Evolutionary conservation across 2,797 vertebrate genomes (phyloP).

Genomic region (Danio tinwini): DNA sequence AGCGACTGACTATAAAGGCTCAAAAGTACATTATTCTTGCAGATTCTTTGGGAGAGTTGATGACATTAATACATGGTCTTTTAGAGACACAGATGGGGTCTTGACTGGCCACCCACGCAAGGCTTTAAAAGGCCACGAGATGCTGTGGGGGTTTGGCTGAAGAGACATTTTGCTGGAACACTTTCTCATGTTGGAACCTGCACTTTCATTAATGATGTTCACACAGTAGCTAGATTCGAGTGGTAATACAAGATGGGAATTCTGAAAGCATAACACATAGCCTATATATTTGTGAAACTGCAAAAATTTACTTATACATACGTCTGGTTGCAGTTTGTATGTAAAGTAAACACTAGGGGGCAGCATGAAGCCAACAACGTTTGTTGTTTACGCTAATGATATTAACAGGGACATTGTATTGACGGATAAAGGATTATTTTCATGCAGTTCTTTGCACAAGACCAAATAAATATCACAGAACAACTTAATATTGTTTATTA

Average conservation of each 20-base stretch:
- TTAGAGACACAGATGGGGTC: slow-evolving; percentile 50
- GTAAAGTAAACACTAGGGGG: no score
- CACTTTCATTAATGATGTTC: neutral
- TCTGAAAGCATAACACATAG: no score
- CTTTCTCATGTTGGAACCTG: slow-evolving; percentile 2
- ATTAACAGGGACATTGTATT: no score
- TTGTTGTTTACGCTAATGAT: no score
- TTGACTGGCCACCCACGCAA: slow-evolving; percentile 52
- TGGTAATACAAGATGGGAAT: neutral
- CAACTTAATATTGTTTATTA: no score
- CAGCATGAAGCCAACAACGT: no score
- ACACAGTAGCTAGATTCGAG: neutral
- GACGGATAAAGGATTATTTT: no score
- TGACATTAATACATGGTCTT: slow-evolving; percentile 49
- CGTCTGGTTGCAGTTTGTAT: no score
- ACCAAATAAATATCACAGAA: no score
- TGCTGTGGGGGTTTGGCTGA: slow-evolving; percentile 38
- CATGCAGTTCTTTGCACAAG: no score
- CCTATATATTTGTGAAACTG: no score
- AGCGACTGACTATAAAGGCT: slow-evolving; percentile 57
- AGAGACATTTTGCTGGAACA: slow-evolving; percentile 13
- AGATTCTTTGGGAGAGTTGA: slow-evolving; percentile 41
- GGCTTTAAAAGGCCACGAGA: slow-evolving; percentile 44
- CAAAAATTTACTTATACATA: no score
- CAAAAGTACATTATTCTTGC: slow-evolving; percentile 59